Evolutionary conservation across 2,113 vertebrate species (phyloP).

Genomic region (Phalacrocorax pelagicus): DNA sequence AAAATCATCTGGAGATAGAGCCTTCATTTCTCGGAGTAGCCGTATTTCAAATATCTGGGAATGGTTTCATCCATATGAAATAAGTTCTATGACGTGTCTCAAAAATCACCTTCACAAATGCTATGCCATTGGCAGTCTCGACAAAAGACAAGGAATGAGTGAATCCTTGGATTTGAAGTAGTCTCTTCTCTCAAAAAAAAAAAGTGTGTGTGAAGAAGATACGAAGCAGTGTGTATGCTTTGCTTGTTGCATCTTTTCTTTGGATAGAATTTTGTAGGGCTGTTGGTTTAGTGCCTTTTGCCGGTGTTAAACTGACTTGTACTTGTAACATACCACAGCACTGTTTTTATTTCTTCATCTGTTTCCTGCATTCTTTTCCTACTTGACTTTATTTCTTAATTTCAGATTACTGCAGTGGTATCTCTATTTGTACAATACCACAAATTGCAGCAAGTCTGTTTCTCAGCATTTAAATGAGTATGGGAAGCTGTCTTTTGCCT

Average conservation of each 20-base stretch:
- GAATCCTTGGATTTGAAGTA: background rate
- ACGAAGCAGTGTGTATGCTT: background rate
- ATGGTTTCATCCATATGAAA: background rate
- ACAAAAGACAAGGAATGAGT: background rate
- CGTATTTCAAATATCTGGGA: background rate
- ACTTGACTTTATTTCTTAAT: background rate
- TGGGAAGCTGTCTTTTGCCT: background rate
- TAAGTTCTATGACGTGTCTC: background rate
- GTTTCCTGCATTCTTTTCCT: background rate
- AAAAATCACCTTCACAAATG: background rate
- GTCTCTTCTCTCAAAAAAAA: background rate
- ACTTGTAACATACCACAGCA: background rate
- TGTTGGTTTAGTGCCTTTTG: background rate
- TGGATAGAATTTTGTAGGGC: background rate
- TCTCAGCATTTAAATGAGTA: background rate
- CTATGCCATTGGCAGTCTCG: background rate
- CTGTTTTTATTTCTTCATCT: background rate
- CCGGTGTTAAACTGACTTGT: background rate
- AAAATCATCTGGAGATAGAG: background rate
- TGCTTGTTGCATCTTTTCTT: background rate
- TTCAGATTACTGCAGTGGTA: background rate
- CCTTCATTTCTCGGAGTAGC: background rate
- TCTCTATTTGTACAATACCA: conserved; percentile 11
- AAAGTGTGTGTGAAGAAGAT: background rate
- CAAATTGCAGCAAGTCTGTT: background rate